Evolutionary conservation across 2,888 invertebrate genomes (phyloP).

Genomic region (Arrhopalites spinosus): DNA sequence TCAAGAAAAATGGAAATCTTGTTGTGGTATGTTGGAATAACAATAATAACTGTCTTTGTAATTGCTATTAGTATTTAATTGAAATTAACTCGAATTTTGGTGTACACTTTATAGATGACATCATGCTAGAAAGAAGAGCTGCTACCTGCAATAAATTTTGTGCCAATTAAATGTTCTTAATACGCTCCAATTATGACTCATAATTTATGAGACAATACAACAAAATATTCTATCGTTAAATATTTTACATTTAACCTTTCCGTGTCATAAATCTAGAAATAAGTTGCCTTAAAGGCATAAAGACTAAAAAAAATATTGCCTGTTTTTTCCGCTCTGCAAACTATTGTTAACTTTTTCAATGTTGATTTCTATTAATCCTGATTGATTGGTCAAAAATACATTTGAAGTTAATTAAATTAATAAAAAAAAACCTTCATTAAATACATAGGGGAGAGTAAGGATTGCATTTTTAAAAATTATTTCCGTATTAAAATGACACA

Average conservation of each 20-base stretch:
- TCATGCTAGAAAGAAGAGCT: slow-evolving; percentile 42
- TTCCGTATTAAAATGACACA: too few species aligned
- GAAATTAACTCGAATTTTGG: not conserved
- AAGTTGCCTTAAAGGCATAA: not conserved
- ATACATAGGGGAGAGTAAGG: too few species aligned
- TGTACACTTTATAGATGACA: slow-evolving; percentile 45
- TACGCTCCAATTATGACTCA: not conserved
- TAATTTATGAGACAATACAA: too few species aligned
- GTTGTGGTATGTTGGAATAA: slow-evolving; percentile 69
- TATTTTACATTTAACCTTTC: not conserved
- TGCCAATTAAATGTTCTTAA: slow-evolving; percentile 26
- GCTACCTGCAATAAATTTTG: slow-evolving; percentile 16
- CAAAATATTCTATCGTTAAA: not conserved
- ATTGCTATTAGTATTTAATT: not conserved
- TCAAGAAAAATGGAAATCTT: slow-evolving; percentile 80
- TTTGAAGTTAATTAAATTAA: too few species aligned
- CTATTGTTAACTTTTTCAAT: too few species aligned
- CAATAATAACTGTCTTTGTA: not conserved
- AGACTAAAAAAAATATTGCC: too few species aligned
- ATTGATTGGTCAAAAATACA: too few species aligned
- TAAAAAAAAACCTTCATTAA: too few species aligned
- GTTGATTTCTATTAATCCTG: not conserved
- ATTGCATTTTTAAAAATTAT: too few species aligned
- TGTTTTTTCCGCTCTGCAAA: too few species aligned
- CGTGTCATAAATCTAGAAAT: slow-evolving; percentile 13